phyloP scores from a whole-genome alignment of 2,888 invertebrate species.

The Timandra comae region DNA sequence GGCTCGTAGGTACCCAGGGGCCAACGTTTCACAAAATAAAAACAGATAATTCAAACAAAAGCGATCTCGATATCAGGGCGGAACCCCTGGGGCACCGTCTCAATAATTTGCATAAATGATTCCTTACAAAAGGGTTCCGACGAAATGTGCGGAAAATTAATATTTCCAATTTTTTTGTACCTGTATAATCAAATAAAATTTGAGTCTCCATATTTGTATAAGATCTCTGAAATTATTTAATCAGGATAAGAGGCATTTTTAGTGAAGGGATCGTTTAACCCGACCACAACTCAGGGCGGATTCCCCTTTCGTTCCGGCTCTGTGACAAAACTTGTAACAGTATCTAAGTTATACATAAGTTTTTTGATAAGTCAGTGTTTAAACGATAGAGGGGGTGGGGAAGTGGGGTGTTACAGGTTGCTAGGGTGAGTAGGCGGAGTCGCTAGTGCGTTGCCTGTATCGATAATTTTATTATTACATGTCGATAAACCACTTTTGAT shows the following conservation, averaged over 20 bases:
- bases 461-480: constrained; percentile 23
- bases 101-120: constrained; percentile 25
- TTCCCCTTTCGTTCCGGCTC: constrained; percentile 26
- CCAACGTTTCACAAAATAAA: constrained; percentile 21
- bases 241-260: constrained; percentile 18
- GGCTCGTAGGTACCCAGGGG: constrained; percentile 10
- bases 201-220: constrained; percentile 30
- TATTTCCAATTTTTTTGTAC: constrained; percentile 25
- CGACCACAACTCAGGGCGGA: constrained; percentile 19
- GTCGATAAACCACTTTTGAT: constrained; percentile 5
- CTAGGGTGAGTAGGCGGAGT: constrained; percentile 47
- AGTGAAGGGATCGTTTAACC: constrained; percentile 24
- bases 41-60: constrained; percentile 27
- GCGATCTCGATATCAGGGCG: constrained; percentile 11
- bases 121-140: constrained; percentile 19
- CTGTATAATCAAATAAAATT: constrained; percentile 33
- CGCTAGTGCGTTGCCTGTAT: constrained; percentile 31
- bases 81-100: constrained; percentile 9
- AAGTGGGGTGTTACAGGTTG: constrained; percentile 66
- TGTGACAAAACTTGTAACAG: constrained; percentile 58
- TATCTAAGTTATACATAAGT: constrained; percentile 70
- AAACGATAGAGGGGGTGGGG: constrained; percentile 63
- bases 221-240: constrained; percentile 24
- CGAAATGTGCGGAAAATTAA: constrained; percentile 27
- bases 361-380: constrained; percentile 76